Base-by-base conservation (phyloP, 2,888 invertebrate species). In the Callinectes sapidus region DNA sequence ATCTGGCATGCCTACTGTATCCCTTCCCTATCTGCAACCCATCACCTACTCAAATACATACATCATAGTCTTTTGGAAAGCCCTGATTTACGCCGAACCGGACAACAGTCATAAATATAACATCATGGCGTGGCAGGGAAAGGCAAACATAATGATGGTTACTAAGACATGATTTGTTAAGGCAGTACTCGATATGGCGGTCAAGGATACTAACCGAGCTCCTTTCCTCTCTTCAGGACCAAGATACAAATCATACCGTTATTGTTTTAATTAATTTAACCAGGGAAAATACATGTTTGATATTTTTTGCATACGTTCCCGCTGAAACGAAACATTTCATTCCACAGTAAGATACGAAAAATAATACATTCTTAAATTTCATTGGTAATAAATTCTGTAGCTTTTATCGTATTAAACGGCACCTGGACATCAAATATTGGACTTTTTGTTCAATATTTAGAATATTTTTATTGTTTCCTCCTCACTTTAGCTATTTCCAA, bases 401-500 rank as follows among this genome's bases (percentile, higher is more conserved):
- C 81, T 81, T 81, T 81, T 35, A 81, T 81, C 81, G 35, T 81
- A 81, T 81, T 81, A 81, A 81, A 81, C 32, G 35, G 32, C 32
- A 81, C 81, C 32, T 81, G 32, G 81, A 35, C 35, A 35, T 81
- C 35, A 32, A 81, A 35, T 81, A 81, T n/a, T 35, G 35, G 32
- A 81, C 13, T 16, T 81, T 81, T 81, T 35, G 8, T 81, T 35
- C 35, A 81, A 81, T 35, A 35, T 35, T 81, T 81, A 16, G 10
- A n/a, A 81, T 81, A 81, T 81, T 81, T 81, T 1, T n/a, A 35
- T 81, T 35, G 35, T 32, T 81, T 35, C 32, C n/a, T 32, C 16
- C 81, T 81, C 81, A 81, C 16, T 81, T 32, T 81, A 35, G 81
- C 81, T 81, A 35, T 81, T 81, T 32, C 32, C 35, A 81, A 35